Base-by-base conservation (phyloP, 2,797 vertebrate genomes). In the Eulemur albifrons region DNA sequence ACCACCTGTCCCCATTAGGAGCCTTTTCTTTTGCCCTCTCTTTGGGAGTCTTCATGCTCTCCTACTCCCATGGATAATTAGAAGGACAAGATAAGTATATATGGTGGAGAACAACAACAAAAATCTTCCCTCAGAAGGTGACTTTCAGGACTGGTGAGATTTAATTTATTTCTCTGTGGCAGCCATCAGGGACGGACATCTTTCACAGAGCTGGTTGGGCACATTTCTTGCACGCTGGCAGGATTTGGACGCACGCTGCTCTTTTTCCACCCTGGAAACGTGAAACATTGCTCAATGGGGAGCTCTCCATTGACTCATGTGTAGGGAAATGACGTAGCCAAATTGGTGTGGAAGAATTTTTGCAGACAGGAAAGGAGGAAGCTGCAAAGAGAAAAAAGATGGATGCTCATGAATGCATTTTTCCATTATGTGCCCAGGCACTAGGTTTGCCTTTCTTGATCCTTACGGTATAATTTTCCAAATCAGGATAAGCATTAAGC, bases 101-200 rank as follows among this genome's bases (percentile, higher is more conserved):
- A 50, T 9, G 27, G 43, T 43, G 7, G n/a, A 77, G 52, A 80
- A 70, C 14, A 75, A 52, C 30, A 70, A 45, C 32, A 88, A n/a
- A 50, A 54, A 57, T 43, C 73, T 69, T 72, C 30, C 40, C 43
- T 77, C 54, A 27, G 75, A 95, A 96, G 95, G 93, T 97, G 88
- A 96, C 95, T 97, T 97, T 98, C 88, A 90, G 90, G 91, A 70
- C 67, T 96, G 79, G 72, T 0, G 0, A 94, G 79, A 73, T 89
- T 88, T 96, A 86, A 96, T 97, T 95, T 87, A 96, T 96, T 94
- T 96, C 83, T 94, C 67, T n/a, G 80, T 84, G 82, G 79, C 86
- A 95, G 61, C 75, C 82, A 59, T 72, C 59, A 72, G 88, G 92
- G 93, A 70, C 30, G 1, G 67, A 79, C 30, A 84, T 87, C 84